Evolutionary conservation across 2,888 invertebrate genomes (phyloP).

Genomic region (Griposia aprilina): DNA sequence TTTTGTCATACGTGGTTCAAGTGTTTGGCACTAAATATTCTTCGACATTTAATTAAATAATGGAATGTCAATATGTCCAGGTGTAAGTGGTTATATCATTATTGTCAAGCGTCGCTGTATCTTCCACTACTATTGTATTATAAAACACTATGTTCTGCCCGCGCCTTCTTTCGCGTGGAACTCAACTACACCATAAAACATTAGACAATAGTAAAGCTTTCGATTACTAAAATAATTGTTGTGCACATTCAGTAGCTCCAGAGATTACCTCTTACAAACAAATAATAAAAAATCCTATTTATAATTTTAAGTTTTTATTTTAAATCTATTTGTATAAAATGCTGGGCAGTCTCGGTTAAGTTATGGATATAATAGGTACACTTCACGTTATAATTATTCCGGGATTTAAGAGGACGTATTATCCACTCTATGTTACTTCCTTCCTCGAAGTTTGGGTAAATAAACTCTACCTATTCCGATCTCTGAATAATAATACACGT

Average conservation of each 20-base stretch:
- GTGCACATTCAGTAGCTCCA: too few species aligned
- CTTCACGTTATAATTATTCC: too few species aligned
- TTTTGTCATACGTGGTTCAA: conserved; percentile 21
- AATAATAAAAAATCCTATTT: too few species aligned
- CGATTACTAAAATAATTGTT: too few species aligned
- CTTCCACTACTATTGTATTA: conserved; percentile 22
- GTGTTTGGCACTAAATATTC: conserved; percentile 9
- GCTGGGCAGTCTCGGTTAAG: not conserved
- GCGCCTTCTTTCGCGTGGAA: not conserved
- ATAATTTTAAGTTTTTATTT: not conserved
- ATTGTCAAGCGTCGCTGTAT: not conserved
- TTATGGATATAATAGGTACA: not conserved
- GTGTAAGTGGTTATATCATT: conserved; percentile 15
- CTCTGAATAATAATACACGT: too few species aligned
- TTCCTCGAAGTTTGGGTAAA: too few species aligned
- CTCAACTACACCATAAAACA: too few species aligned
- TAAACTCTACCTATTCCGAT: too few species aligned
- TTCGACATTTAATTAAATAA: conserved; percentile 19
- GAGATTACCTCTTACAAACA: too few species aligned
- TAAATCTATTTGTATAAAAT: not conserved
- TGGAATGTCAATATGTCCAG: conserved; percentile 41
- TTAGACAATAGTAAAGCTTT: not conserved
- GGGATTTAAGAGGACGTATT: too few species aligned
- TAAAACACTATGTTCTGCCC: not conserved
- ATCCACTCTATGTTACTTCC: too few species aligned